Evolutionary conservation across 2,113 vertebrate genomes (phyloP).

Genomic region (Halcyon senegalensis): DNA sequence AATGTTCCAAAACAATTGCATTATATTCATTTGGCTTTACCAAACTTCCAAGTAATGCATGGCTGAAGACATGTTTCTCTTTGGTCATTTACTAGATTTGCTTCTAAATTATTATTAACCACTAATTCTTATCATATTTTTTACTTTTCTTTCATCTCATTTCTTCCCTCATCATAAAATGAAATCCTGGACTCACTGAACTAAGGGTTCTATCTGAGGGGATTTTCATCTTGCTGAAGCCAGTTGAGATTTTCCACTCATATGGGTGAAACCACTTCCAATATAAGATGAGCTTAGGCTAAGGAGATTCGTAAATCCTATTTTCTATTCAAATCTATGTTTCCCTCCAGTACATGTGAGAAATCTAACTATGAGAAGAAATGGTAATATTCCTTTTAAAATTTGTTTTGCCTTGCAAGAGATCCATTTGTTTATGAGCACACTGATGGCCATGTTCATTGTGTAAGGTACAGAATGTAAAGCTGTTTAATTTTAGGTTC

Average conservation of each 20-base stretch:
- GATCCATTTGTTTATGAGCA: not conserved
- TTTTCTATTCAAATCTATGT: not conserved
- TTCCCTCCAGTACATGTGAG: not conserved
- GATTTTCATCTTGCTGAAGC: not conserved
- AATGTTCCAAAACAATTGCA: not conserved
- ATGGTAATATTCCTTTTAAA: not conserved
- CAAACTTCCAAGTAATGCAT: not conserved
- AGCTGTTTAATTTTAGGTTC: not conserved
- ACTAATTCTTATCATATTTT: not conserved
- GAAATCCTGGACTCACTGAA: not conserved
- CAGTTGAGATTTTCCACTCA: not conserved
- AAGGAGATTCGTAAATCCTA: not conserved
- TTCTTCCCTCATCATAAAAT: not conserved
- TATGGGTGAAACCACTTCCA: not conserved
- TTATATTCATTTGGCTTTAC: not conserved
- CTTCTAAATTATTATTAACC: not conserved
- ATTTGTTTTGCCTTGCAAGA: not conserved
- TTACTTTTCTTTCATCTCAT: not conserved
- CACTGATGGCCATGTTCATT: not conserved
- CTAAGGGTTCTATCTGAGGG: not conserved
- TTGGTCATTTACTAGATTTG: not conserved
- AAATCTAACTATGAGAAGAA: not conserved
- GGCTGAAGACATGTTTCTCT: not conserved
- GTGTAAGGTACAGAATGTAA: not conserved
- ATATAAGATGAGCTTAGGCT: not conserved